Conservation (phyloP, 2,113 vertebrate species). For the Spheniscus mendiculus region DNA sequence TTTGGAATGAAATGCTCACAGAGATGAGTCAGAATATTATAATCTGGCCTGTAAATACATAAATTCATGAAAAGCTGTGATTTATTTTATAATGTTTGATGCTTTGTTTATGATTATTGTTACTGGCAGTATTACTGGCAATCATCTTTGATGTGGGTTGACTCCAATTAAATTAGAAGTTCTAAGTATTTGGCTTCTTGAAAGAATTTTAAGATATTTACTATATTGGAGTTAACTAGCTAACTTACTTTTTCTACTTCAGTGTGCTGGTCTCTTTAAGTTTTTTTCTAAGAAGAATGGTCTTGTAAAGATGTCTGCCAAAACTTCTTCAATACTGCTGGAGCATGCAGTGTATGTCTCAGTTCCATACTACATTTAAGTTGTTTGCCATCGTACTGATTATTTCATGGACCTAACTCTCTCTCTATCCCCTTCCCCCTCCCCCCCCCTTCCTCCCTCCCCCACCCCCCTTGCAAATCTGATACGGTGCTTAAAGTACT, state of each 20-base stretch:
- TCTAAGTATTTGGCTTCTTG: not conserved
- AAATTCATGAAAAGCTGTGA: not conserved
- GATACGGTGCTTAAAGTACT: not conserved
- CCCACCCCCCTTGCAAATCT: not conserved
- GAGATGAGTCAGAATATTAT: not conserved
- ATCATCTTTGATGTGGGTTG: not conserved
- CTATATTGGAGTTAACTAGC: not conserved
- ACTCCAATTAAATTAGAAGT: not conserved
- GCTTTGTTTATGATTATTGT: constrained; percentile 3
- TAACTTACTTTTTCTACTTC: not conserved
- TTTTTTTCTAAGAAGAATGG: not conserved
- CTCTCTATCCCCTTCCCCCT: not conserved
- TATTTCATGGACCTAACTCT: not conserved
- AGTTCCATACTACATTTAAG: not conserved
- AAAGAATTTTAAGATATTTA: not conserved
- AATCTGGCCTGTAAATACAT: not conserved
- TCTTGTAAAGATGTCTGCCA: not conserved
- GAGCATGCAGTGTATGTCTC: not conserved
- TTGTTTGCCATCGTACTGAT: not conserved
- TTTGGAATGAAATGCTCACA: not conserved
- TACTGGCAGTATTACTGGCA: not conserved
- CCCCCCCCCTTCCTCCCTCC: not conserved
- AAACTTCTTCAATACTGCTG: not conserved
- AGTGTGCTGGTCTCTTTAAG: not conserved
- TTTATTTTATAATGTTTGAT: not conserved